A percentile compares a stretch with the other conserved stretches of the same genome.
phyloP scores from a whole-genome alignment of 1,140 invertebrate species.

The Drosophila trapezifrons region DNA sequence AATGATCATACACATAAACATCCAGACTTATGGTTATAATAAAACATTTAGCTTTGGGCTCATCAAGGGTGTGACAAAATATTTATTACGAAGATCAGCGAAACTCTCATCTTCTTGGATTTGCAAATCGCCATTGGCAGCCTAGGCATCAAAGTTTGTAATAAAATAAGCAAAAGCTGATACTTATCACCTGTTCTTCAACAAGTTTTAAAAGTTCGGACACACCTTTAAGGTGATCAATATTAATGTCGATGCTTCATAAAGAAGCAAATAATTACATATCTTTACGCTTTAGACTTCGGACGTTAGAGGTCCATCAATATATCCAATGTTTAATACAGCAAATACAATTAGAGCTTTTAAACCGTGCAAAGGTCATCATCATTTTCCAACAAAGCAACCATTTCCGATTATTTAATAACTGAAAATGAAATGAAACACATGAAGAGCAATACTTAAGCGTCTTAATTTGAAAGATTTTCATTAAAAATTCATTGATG shows the following conservation, averaged over 20 bases:
- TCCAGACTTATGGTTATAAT: conserved; percentile 6
- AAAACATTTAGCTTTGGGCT: conserved; percentile 5
- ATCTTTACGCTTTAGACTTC: neutral
- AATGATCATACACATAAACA: conserved; percentile 15
- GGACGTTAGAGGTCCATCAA: neutral
- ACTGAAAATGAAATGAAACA: conserved; percentile 5
- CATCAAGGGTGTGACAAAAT: conserved; percentile 36
- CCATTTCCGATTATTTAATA: conserved; percentile 15
- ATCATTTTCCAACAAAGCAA: conserved; percentile 16
- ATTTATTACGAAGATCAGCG: conserved; percentile 21
- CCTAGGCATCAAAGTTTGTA: neutral
- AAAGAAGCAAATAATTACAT: conserved; percentile 23
- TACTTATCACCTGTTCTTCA: conserved; percentile 8
- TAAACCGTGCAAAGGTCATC: neutral
- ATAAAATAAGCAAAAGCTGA: neutral
- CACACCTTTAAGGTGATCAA: conserved; percentile 21
- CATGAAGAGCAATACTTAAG: conserved; percentile 2
- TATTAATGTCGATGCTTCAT: conserved; percentile 12
- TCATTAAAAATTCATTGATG: conserved; percentile 3
- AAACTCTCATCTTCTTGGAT: conserved; percentile 18
- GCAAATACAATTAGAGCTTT: neutral
- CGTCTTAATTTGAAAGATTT: conserved; percentile 7
- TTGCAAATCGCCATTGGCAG: neutral
- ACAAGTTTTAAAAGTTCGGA: conserved; percentile 17
- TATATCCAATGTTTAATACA: neutral